Evolutionary conservation across 2,888 invertebrate genomes (phyloP).

Genomic region (Drosophila putrida): DNA sequence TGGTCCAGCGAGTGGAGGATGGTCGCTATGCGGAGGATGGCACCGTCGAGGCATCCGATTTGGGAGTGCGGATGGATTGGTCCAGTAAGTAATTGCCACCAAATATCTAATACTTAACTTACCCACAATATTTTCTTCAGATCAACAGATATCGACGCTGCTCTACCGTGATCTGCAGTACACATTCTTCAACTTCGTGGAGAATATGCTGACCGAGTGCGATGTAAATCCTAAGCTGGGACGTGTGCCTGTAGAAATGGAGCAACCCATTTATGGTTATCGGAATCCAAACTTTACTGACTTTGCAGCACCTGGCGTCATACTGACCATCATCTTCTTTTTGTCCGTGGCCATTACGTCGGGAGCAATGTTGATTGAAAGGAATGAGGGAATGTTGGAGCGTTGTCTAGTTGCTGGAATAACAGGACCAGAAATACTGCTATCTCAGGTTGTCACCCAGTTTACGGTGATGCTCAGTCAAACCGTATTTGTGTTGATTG

Average conservation of each 20-base stretch:
- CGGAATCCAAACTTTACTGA: slow-evolving; percentile 94
- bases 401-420: slow-evolving; percentile 95
- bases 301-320: slow-evolving; percentile 97
- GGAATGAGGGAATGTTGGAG: slow-evolving; percentile 96
- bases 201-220: slow-evolving; percentile 88
- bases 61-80: slow-evolving; percentile 92
- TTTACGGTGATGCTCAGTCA: slow-evolving; percentile 95
- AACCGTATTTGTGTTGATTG: slow-evolving; percentile 91
- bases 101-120: background rate
- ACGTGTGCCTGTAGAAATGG: slow-evolving; percentile 87
- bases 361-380: slow-evolving; percentile 94
- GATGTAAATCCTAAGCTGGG: slow-evolving; percentile 88
- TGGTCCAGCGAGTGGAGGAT: slow-evolving; percentile 88
- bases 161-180: slow-evolving; percentile 90
- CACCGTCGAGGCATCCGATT: slow-evolving; percentile 88
- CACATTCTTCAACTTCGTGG: slow-evolving; percentile 91
- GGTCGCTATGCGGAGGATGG: slow-evolving; percentile 87
- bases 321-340: slow-evolving; percentile 96
- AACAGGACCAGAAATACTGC: slow-evolving; percentile 91
- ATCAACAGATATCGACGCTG: slow-evolving; percentile 95
- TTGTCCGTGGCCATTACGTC: slow-evolving; percentile 96
- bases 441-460: slow-evolving; percentile 95
- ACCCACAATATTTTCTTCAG: slow-evolving; percentile 85
- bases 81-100: slow-evolving; percentile 89
- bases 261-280: slow-evolving; percentile 91